These are phyloP conservation scores for Pseudeuparius sepicola DNA, from an alignment of 2,888 invertebrate species.

Conservation along the genomic window DNA sequence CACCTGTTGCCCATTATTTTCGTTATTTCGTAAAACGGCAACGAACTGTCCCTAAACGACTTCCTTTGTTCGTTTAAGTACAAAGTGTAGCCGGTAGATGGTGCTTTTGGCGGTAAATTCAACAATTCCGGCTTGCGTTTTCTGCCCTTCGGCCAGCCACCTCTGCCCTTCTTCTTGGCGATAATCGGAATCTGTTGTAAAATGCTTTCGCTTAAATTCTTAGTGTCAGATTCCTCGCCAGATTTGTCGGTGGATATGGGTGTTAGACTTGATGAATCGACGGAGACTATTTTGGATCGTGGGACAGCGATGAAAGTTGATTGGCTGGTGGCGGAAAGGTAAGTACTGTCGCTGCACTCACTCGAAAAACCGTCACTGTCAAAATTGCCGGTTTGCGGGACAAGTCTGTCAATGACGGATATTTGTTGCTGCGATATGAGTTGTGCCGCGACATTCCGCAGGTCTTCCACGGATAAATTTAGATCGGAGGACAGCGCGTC, in stretches of 20 bases:
- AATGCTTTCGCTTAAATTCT: conserved; percentile 14
- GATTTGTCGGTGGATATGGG: conserved; percentile 21
- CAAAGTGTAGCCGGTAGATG: conserved; percentile 47
- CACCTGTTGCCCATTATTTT: conserved; percentile 47
- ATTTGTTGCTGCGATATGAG: conserved; percentile 37
- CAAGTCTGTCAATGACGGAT: conserved; percentile 14
- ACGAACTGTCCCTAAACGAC: conserved; percentile 41
- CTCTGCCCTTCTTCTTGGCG: conserved; percentile 39
- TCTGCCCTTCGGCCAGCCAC: conserved; percentile 52
- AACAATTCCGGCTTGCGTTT: conserved; percentile 45
- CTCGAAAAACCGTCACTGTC: conserved; percentile 38
- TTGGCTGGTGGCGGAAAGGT: conserved; percentile 4
- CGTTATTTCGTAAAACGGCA: conserved; percentile 48
- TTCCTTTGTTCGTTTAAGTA: conserved; percentile 47
- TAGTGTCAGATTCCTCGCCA: conserved; percentile 19
- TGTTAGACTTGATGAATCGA: no score
- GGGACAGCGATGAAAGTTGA: neutral
- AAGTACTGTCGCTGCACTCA: conserved; percentile 34
- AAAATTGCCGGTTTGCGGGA: conserved; percentile 18
- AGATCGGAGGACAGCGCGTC: conserved; percentile 40
- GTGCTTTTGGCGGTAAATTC: conserved; percentile 46
- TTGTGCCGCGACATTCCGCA: conserved; percentile 39
- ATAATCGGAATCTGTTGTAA: conserved; percentile 18
- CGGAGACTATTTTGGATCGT: neutral
- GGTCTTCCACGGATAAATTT: conserved; percentile 40